Evolutionary conservation across 1,140 invertebrate species (phyloP).

Genomic region (Scylla paramamosain): DNA sequence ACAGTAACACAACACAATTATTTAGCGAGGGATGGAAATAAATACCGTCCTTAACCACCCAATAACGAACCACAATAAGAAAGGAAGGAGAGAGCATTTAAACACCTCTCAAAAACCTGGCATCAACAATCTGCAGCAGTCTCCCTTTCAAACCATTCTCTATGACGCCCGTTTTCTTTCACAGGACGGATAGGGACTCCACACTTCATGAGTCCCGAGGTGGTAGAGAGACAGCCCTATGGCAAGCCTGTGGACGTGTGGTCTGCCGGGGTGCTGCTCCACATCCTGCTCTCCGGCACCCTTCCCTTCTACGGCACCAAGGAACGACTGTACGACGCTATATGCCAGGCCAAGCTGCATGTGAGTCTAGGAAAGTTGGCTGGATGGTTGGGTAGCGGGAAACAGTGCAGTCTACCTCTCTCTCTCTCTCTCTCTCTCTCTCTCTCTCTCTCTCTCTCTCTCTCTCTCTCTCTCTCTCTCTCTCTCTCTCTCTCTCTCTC

Average conservation of each 20-base stretch:
- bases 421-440: neutral
- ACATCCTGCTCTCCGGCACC: conserved; percentile 95
- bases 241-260: conserved; percentile 98
- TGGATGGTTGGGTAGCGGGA: conserved; percentile 19
- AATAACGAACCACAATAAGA: neutral
- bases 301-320: conserved; percentile 97
- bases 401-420: neutral
- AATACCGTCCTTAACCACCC: too few species aligned
- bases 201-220: conserved; percentile 98
- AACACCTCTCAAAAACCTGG: neutral
- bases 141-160: neutral
- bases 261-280: conserved; percentile 96
- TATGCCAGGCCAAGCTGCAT: conserved; percentile 91
- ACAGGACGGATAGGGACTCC: conserved; percentile 95
- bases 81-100: neutral
- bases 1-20: too few species aligned
- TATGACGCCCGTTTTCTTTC: conserved; percentile 61
- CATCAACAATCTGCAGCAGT: too few species aligned
- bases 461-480: neutral
- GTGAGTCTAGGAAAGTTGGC: conserved; percentile 82
- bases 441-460: conserved; percentile 30
- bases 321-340: conserved; percentile 93
- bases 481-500: neutral
- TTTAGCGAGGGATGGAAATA: too few species aligned
- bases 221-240: conserved; percentile 93